Evolutionary conservation across 2,113 vertebrate species (phyloP).

Genomic region (Axis porcinus): DNA sequence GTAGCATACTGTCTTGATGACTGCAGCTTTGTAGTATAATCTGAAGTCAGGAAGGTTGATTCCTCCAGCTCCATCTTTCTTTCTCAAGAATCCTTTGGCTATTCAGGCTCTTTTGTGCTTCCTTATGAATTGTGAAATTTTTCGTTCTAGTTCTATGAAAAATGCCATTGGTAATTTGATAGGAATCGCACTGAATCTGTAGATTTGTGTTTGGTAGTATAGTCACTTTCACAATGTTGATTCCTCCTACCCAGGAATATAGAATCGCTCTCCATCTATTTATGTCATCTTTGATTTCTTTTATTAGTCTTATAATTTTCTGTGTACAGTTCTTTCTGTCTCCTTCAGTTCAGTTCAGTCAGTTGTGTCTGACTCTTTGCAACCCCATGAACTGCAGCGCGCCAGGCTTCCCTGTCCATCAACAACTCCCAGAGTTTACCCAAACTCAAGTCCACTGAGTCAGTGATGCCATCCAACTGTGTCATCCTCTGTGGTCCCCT

Average conservation of each 20-base stretch:
- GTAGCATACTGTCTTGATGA: not conserved
- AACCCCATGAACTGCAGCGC: not conserved
- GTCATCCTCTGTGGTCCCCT: not conserved
- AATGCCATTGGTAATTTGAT: not conserved
- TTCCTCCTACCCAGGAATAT: not conserved
- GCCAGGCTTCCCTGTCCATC: not conserved
- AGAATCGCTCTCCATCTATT: not conserved
- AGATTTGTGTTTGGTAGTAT: not conserved
- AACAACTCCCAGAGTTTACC: not conserved
- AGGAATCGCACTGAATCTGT: not conserved
- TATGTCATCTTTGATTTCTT: not conserved
- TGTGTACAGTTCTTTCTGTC: not conserved
- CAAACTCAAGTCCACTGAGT: not conserved
- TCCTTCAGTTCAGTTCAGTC: not conserved
- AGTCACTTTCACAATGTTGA: not conserved
- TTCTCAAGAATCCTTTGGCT: not conserved
- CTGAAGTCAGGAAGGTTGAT: not conserved
- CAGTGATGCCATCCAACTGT: not conserved
- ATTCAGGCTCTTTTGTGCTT: not conserved
- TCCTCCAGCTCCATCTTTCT: not conserved
- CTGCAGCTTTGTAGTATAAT: not conserved
- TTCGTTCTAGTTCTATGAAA: not conserved
- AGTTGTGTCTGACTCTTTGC: not conserved
- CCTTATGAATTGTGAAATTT: not conserved
- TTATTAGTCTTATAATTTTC: not conserved